Evolutionary conservation across 2,797 vertebrate species (phyloP).

Genomic region (Myiothlypis coronata): DNA sequence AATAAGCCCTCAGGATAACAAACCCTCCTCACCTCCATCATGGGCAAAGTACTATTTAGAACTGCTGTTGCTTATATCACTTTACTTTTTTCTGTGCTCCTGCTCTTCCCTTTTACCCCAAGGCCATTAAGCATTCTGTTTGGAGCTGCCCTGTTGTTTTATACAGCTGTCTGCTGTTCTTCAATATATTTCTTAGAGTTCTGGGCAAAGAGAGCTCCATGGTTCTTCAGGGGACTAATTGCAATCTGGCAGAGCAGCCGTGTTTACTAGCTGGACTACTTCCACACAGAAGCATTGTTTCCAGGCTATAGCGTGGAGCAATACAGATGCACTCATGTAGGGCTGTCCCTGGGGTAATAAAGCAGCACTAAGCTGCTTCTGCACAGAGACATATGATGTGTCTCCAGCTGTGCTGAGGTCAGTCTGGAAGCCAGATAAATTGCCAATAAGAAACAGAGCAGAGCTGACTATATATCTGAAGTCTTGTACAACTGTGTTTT

Average conservation of each 20-base stretch:
- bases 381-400: not conserved
- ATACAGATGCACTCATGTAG: not conserved
- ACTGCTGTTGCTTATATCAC: not conserved
- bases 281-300: not conserved
- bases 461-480: not conserved
- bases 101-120: not conserved
- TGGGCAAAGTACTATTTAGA: not conserved
- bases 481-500: not conserved
- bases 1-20: not conserved
- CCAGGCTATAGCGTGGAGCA: not conserved
- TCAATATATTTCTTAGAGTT: not conserved
- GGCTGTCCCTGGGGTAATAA: not conserved
- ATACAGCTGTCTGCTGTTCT: not conserved
- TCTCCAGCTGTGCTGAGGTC: not conserved
- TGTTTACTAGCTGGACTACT: not conserved
- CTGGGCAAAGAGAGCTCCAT: not conserved
- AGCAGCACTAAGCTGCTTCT: not conserved
- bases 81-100: not conserved
- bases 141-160: not conserved
- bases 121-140: not conserved
- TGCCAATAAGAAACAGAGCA: not conserved
- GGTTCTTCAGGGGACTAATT: not conserved
- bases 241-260: not conserved
- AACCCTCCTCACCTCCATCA: not conserved
- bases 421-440: slow-evolving; percentile 6